These are phyloP conservation scores for Trachelus iudaicus DNA, from an alignment of 2,888 invertebrate genomes.

Conservation along the genomic window DNA sequence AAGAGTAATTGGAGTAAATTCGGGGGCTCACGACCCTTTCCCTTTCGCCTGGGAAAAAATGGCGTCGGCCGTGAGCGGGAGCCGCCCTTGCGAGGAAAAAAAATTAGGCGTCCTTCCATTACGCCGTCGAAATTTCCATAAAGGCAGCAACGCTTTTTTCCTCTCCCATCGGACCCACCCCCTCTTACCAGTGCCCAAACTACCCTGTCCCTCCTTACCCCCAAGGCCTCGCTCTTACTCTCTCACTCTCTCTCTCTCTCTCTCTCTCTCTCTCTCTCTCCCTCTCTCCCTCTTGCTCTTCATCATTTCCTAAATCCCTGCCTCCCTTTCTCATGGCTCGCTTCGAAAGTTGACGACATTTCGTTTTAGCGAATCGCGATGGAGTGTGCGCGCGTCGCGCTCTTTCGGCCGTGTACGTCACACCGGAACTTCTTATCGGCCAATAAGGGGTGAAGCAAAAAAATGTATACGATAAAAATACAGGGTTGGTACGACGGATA, in stretches of 20 bases:
- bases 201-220: background rate
- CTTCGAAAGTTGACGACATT: slow-evolving; percentile 18
- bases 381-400: background rate
- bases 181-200: background rate
- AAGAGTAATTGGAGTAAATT: slow-evolving; percentile 63
- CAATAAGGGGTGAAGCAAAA: background rate
- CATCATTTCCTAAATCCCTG: background rate
- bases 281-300: background rate
- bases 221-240: background rate
- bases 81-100: slow-evolving; percentile 57
- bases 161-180: background rate
- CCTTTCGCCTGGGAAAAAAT: slow-evolving; percentile 56
- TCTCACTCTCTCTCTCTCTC: background rate
- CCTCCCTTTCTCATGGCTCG: background rate
- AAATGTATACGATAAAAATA: background rate
- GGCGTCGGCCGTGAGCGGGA: slow-evolving; percentile 46
- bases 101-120: slow-evolving; percentile 53
- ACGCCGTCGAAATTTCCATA: slow-evolving; percentile 49
- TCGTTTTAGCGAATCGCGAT: slow-evolving; percentile 13
- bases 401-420: background rate
- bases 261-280: background rate
- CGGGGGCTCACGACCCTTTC: slow-evolving; percentile 55
- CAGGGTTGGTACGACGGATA: background rate
- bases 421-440: background rate
- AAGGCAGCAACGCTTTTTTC: slow-evolving; percentile 29